Base-by-base conservation (phyloP, 2,888 invertebrate species). In the Cryptocheilus praepositus region DNA sequence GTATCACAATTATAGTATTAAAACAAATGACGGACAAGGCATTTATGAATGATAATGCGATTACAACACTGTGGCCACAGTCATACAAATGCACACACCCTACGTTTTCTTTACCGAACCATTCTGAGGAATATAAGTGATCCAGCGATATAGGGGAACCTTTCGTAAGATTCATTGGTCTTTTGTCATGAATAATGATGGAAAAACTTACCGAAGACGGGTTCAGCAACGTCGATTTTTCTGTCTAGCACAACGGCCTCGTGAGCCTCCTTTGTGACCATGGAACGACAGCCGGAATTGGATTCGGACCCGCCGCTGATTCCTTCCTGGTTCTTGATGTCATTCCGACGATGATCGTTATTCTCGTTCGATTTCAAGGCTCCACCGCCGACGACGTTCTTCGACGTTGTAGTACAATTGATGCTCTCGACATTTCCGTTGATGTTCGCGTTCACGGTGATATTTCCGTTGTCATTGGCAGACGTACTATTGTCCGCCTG, bases 401-500 rank as follows among this genome's bases (percentile, higher is more conserved):
- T 81, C 67, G 81, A 60, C 46, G 78, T 64, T 13, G 68, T 60
- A 71, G 83, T 73, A 76, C 71, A 77, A 62, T 74, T 74, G 58
- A 80, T 67, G 51, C 77, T 64, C 61, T 73, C 76, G 46, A 63
- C 15, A 52, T 74, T 78, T 8, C 81, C 81, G 62, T 83, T 83
- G 76, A 82, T 65, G 56, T 74, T 81, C 58, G 76, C 76, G 67
- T 79, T 83, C 56, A 71, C 74, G 69, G 81, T 83, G 59, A 81
- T 74, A 69, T 84, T 85, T 22, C 70, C 75, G 68, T 84, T 82
- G 21, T 77, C 80, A 61, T 83, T 84, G 43, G 66, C 68, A 64
- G 79, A 73, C 45, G 73, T 70, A 54, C 75, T 80, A 73, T 81
- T 83, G 63, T 84, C 83, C 43, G 74, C 77, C 83, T 85, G 91